These are phyloP conservation scores for Chironomus tentans DNA, from an alignment of 2,888 invertebrate genomes.

Conservation along the genomic window DNA sequence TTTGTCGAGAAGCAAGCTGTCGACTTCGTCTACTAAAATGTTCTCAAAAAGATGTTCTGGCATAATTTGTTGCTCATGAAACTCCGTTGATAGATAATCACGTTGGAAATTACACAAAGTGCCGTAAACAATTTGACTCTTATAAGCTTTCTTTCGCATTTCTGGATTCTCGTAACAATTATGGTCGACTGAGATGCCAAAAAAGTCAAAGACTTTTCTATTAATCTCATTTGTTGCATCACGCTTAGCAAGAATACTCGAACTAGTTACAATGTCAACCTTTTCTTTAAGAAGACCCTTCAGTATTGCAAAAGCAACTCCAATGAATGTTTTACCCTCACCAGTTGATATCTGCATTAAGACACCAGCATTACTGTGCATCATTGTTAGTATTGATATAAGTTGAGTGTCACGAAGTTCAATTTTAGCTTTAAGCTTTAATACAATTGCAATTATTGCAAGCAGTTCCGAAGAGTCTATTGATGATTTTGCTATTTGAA, in stretches of 20 bases:
- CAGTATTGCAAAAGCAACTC: not conserved
- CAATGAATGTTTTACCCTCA: not conserved
- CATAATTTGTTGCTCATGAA: slow-evolving; percentile 35
- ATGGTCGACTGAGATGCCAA: not conserved
- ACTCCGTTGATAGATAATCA: slow-evolving; percentile 32
- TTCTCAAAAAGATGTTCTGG: slow-evolving; percentile 32
- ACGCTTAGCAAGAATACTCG: not conserved
- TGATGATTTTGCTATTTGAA: too few species aligned
- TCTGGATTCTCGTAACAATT: not conserved
- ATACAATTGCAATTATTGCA: not conserved
- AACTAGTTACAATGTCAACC: not conserved
- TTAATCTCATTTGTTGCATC: not conserved
- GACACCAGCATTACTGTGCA: not conserved
- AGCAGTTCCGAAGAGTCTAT: too few species aligned
- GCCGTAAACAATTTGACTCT: slow-evolving; percentile 6
- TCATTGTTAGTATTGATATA: not conserved
- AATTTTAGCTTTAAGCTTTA: not conserved
- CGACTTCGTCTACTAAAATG: slow-evolving; percentile 41
- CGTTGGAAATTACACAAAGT: slow-evolving; percentile 25
- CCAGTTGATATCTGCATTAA: not conserved
- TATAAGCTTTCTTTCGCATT: not conserved
- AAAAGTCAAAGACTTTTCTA: not conserved
- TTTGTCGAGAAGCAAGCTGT: slow-evolving; percentile 41
- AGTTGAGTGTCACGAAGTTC: not conserved
- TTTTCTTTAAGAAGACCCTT: not conserved